Conservation (phyloP, 2,797 vertebrate species). For the Coregonus sp. region DNA sequence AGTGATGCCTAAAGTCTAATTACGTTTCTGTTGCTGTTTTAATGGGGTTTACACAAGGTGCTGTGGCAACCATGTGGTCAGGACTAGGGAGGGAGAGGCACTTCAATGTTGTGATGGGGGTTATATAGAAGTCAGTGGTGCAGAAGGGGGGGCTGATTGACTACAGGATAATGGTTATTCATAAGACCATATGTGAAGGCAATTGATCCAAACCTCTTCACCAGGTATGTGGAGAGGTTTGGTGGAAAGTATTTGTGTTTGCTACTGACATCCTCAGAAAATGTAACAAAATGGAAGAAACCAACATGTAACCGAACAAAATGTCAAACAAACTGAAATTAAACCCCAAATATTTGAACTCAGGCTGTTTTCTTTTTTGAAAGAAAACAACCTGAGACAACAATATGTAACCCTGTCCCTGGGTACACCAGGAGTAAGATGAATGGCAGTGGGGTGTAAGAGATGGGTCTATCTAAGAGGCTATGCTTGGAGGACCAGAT, state of each 20-base stretch:
- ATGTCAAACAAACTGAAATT: too few relatives aligned
- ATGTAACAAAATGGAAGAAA: background rate
- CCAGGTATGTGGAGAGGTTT: background rate
- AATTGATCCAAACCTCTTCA: background rate
- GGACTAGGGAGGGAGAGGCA: constrained; percentile 17
- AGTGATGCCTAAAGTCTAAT: constrained; percentile 69
- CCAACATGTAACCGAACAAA: background rate
- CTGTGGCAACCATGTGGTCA: constrained; percentile 51
- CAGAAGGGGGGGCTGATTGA: constrained; percentile 26
- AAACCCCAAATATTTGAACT: too few relatives aligned
- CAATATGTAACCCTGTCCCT: too few relatives aligned
- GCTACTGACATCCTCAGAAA: background rate
- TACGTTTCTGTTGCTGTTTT: constrained; percentile 70
- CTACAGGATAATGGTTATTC: background rate
- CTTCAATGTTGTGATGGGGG: constrained; percentile 22
- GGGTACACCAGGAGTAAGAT: background rate
- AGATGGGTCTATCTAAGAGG: constrained; percentile 21
- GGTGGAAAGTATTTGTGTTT: background rate
- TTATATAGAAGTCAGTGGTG: constrained; percentile 40
- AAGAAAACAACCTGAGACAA: too few relatives aligned
- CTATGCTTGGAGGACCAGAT: constrained; percentile 16
- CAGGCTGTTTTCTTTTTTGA: too few relatives aligned
- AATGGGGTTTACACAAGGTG: constrained; percentile 69
- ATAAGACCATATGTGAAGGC: background rate
- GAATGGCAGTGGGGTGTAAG: background rate